A percentile compares a stretch with the other conserved stretches of the same genome.
These are phyloP conservation scores for Denticeps clupeoides DNA, from an alignment of 2,797 vertebrate genomes.

Conservation along the genomic window DNA sequence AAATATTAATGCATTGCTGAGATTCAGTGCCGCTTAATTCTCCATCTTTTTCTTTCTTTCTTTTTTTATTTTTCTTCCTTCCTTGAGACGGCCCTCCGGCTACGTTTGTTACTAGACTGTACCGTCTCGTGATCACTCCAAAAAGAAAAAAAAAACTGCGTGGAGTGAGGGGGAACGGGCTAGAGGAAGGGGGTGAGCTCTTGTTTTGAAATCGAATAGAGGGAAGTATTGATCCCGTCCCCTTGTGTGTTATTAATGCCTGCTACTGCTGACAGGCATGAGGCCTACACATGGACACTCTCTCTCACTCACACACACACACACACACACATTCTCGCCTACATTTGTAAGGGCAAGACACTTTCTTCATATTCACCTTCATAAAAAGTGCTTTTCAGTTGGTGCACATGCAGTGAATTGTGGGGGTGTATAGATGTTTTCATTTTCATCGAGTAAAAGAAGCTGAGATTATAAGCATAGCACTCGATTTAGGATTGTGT, in stretches of 20 bases:
- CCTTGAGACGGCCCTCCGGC: constrained; percentile 39
- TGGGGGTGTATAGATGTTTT: no score
- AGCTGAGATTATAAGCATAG: no score
- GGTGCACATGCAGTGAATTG: no score
- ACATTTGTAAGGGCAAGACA: no score
- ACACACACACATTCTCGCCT: no score
- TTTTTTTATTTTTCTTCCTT: no score
- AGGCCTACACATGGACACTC: constrained; percentile 25
- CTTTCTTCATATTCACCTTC: no score
- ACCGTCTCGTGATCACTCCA: constrained; percentile 28
- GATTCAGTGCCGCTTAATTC: constrained; percentile 22
- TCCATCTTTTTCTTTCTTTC: constrained; percentile 1
- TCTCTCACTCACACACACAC: constrained; percentile 4
- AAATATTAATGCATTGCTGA: constrained; percentile 43
- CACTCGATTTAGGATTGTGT: no score
- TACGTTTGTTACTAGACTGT: constrained; percentile 34
- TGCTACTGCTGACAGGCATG: constrained; percentile 44
- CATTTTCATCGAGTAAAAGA: no score
- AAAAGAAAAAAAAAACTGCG: constrained; percentile 1
- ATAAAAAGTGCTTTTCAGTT: no score
- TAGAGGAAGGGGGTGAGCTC: constrained; percentile 19
- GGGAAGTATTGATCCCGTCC: constrained; percentile 54
- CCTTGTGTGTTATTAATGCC: constrained; percentile 54
- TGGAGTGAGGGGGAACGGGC: constrained; percentile 10
- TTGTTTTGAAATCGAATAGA: constrained; percentile 58